Percentiles rank a stretch among this genome's conserved stretches.
Conservation (phyloP, 2,113 vertebrate genomes). For the Hylia prasina region DNA sequence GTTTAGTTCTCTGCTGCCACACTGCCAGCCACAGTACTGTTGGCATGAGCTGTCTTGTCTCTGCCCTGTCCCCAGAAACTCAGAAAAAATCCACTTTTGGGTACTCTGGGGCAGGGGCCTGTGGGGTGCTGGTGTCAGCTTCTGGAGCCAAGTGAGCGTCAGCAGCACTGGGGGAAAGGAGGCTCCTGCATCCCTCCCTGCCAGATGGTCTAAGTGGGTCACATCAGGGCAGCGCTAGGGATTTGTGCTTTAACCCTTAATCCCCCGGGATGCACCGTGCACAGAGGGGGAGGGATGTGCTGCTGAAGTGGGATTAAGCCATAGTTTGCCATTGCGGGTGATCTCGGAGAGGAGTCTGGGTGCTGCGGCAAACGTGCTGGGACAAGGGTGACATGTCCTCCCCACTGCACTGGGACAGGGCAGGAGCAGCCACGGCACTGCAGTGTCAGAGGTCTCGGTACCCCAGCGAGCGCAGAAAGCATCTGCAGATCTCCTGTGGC, state of each 20-base stretch:
- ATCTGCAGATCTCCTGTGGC: not conserved
- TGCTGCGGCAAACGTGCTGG: not conserved
- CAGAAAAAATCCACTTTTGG: not conserved
- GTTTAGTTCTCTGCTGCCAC: not conserved
- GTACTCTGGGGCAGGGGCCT: not conserved
- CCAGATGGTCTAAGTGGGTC: slow-evolving; percentile 77
- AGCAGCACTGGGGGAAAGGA: not conserved
- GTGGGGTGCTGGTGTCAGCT: not conserved
- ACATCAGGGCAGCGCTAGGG: slow-evolving; percentile 60
- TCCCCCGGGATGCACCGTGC: not conserved
- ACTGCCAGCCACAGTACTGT: accelerated
- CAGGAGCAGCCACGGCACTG: not conserved
- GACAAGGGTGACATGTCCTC: not conserved
- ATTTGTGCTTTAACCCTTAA: slow-evolving; percentile 72
- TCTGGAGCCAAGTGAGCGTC: not conserved
- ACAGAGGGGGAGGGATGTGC: not conserved
- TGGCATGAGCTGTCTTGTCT: not conserved
- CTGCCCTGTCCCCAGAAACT: not conserved
- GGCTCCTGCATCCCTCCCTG: slow-evolving; percentile 24
- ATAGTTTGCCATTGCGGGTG: accelerated
- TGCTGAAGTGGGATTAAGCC: not conserved
- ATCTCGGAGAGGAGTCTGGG: not conserved
- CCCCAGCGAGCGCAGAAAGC: not conserved
- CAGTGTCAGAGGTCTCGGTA: not conserved
- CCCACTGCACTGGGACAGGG: accelerated